A percentile compares a stretch with the other conserved stretches of the same genome.
Evolutionary conservation across 2,113 vertebrate species (phyloP).

Genomic region (Emydocephalus ijimae): DNA sequence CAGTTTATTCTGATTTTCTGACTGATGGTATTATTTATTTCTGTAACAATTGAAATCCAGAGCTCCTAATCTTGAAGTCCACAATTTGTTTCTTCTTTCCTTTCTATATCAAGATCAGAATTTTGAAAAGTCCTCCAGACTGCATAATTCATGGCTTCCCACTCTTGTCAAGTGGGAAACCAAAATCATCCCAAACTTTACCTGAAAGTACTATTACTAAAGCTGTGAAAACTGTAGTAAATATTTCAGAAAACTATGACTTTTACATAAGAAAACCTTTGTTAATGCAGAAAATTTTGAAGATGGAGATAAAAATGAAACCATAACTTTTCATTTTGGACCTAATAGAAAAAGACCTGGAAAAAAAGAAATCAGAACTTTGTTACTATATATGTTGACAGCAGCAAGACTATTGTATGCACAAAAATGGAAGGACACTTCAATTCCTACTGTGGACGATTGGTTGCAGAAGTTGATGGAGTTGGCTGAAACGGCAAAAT

Average conservation of each 20-base stretch:
- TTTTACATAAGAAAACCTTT: constrained; percentile 12
- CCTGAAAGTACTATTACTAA: neutral
- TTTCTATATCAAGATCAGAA: neutral
- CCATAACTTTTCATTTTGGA: too few species aligned
- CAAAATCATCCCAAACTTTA: neutral
- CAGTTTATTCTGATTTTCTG: neutral
- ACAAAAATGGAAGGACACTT: too few species aligned
- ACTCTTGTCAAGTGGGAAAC: neutral
- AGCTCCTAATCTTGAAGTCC: neutral
- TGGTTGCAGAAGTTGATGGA: too few species aligned
- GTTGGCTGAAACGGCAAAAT: too few species aligned
- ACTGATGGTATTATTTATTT: neutral
- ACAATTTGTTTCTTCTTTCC: neutral
- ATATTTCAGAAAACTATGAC: neutral
- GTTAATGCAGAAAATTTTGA: neutral
- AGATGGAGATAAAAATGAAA: too few species aligned
- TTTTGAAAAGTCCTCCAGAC: neutral
- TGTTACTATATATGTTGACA: too few species aligned
- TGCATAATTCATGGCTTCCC: neutral
- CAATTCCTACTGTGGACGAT: too few species aligned
- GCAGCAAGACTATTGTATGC: too few species aligned
- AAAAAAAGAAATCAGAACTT: too few species aligned
- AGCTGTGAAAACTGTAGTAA: neutral
- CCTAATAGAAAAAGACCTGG: too few species aligned
- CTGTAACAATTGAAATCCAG: constrained; percentile 20